These are phyloP conservation scores for Gallinago nigripennis DNA, from an alignment of 2,797 vertebrate species.

Conservation along the genomic window DNA sequence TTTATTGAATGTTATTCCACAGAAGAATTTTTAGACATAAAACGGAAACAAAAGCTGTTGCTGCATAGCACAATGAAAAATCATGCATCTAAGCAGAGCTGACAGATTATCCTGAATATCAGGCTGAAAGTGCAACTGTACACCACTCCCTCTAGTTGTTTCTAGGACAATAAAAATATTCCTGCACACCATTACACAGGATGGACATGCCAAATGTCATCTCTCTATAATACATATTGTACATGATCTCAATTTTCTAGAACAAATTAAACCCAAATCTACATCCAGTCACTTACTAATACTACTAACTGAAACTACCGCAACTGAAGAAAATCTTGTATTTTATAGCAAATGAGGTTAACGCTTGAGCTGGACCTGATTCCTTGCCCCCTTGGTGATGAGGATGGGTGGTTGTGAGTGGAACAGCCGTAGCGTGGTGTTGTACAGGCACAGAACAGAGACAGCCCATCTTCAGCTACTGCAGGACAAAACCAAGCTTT, in stretches of 20 bases:
- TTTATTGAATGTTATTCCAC: not conserved
- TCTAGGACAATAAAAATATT: not conserved
- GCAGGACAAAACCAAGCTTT: not conserved
- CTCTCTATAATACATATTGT: not conserved
- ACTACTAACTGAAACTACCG: not conserved
- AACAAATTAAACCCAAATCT: not conserved
- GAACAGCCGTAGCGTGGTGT: no score
- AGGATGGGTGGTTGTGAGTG: accelerated
- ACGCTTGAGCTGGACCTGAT: accelerated
- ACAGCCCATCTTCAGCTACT: no score
- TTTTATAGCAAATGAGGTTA: not conserved
- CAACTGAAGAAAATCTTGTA: not conserved
- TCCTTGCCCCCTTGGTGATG: accelerated
- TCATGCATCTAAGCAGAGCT: not conserved
- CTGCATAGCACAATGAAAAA: accelerated
- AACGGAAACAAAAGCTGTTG: not conserved
- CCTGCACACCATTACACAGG: not conserved
- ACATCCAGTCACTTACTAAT: not conserved
- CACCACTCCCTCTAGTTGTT: not conserved
- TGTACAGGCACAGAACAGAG: not conserved
- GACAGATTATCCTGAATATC: not conserved
- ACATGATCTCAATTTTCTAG: not conserved
- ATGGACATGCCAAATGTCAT: not conserved
- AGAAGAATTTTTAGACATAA: not conserved
- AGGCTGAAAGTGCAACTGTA: not conserved